Evolutionary conservation across 2,888 invertebrate species (phyloP).

Genomic region (Drosophila maculinotata): DNA sequence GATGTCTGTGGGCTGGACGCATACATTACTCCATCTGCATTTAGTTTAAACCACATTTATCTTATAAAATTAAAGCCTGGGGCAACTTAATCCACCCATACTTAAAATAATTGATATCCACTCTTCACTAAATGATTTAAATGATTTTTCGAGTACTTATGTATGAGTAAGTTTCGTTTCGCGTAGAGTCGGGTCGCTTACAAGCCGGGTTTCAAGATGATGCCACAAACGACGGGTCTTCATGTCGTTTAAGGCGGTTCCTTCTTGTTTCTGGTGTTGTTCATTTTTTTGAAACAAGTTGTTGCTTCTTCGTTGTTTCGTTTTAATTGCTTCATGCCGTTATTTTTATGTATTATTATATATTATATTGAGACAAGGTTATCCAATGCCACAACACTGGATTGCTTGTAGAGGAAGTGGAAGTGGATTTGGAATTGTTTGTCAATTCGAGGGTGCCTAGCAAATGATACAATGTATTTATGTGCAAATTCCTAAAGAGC

Average conservation of each 20-base stretch:
- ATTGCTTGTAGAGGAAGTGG: conserved; percentile 68
- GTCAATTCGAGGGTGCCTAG: conserved; percentile 28
- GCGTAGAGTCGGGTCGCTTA: conserved; percentile 27
- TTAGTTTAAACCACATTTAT: neutral
- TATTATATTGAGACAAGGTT: conserved; percentile 66
- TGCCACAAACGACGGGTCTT: conserved; percentile 21
- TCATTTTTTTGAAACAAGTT: conserved; percentile 77
- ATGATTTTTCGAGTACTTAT: conserved; percentile 27
- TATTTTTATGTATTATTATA: conserved; percentile 57
- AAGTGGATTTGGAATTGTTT: conserved; percentile 63
- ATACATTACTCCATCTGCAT: neutral
- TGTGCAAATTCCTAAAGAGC: conserved; percentile 16
- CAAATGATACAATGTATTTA: conserved; percentile 5
- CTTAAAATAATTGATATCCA: conserved; percentile 31
- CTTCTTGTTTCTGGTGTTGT: conserved; percentile 40
- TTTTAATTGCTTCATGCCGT: conserved; percentile 75
- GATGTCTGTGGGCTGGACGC: neutral
- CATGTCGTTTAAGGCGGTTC: conserved; percentile 48
- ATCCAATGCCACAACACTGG: conserved; percentile 56
- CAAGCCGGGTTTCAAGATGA: conserved; percentile 13
- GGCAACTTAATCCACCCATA: conserved; percentile 15
- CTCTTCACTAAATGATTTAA: conserved; percentile 36
- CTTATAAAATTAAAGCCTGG: neutral
- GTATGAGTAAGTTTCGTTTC: conserved; percentile 9
- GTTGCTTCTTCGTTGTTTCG: conserved; percentile 57